phyloP scores from a whole-genome alignment of 2,888 invertebrate species.

The Holacanthella duospinosa region DNA sequence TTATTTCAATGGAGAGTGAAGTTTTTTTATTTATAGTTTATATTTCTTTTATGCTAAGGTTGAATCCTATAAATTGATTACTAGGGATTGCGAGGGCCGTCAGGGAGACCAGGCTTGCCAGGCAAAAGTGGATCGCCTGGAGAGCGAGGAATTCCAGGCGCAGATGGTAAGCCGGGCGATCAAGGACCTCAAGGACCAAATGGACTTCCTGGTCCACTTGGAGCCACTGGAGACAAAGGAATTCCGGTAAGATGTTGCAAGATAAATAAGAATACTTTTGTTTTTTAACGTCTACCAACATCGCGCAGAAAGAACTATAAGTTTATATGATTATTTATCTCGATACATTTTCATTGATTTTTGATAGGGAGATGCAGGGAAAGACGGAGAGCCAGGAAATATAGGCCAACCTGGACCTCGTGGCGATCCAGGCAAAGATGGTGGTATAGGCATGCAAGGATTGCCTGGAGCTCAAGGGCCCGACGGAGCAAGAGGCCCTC shows the following conservation, averaged over 20 bases:
- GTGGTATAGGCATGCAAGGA: constrained; percentile 44
- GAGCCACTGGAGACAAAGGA: constrained; percentile 67
- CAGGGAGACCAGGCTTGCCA: constrained; percentile 55
- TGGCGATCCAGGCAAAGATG: constrained; percentile 62
- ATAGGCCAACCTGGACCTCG: constrained; percentile 54
- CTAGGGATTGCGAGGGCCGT: constrained; percentile 52
- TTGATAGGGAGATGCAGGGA: constrained; percentile 65
- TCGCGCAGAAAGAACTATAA: too few species aligned
- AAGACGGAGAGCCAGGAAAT: constrained; percentile 63
- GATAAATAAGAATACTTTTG: constrained; percentile 6
- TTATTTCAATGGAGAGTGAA: too few species aligned
- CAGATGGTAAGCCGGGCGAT: constrained; percentile 76
- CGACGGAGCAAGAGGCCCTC: constrained; percentile 61
- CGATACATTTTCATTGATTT: background rate
- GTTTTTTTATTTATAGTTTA: too few species aligned
- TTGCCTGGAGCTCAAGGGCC: constrained; percentile 48
- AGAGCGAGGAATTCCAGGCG: constrained; percentile 54
- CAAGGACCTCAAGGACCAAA: constrained; percentile 67
- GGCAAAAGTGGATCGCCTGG: constrained; percentile 50
- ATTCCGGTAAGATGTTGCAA: constrained; percentile 48
- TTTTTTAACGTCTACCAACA: too few species aligned
- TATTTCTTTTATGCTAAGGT: too few species aligned
- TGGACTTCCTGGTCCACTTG: constrained; percentile 63
- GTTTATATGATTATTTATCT: too few species aligned
- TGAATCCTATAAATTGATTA: too few species aligned